Percentiles rank a stretch among this genome's conserved stretches.
Conservation (phyloP, 92 coral and sea anemone genomes). For the Porites cylindrica region DNA sequence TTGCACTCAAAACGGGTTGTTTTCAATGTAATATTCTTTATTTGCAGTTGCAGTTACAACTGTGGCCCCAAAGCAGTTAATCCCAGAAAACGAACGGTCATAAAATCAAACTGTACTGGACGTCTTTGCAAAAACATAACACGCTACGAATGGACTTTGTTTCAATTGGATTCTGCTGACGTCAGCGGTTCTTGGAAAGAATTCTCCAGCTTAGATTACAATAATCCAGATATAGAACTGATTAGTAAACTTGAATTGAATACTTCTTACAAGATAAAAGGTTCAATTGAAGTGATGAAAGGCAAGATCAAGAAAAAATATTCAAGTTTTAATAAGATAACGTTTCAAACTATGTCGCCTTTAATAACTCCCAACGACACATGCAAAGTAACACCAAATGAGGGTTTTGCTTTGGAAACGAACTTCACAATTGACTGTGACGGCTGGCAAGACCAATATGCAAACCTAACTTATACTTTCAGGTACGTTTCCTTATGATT, state of each 20-base stretch:
- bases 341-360: constrained; percentile 10
- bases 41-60: constrained; percentile 59
- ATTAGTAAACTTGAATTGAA: constrained; percentile 27
- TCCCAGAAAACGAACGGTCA: constrained; percentile 42
- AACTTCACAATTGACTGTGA: constrained; percentile 56
- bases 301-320: not conserved
- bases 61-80: constrained; percentile 67
- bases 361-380: not conserved
- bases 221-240: constrained; percentile 71
- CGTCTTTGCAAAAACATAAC: constrained; percentile 57
- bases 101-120: constrained; percentile 68
- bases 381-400: constrained; percentile 52
- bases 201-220: constrained; percentile 60
- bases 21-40: too few species aligned
- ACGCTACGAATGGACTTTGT: constrained; percentile 62
- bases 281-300: not conserved
- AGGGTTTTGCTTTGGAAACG: constrained; percentile 68
- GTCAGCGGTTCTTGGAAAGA: constrained; percentile 27
- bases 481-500: constrained; percentile 24
- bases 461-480: constrained; percentile 66
- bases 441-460: constrained; percentile 59
- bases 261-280: constrained; percentile 17
- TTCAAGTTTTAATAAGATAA: not conserved
- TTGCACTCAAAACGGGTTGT: too few species aligned
- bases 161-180: constrained; percentile 4